Percentiles rank a stretch among this genome's conserved stretches.
Evolutionary conservation across 2,888 invertebrate species (phyloP).

Genomic region (Philonicus albiceps): DNA sequence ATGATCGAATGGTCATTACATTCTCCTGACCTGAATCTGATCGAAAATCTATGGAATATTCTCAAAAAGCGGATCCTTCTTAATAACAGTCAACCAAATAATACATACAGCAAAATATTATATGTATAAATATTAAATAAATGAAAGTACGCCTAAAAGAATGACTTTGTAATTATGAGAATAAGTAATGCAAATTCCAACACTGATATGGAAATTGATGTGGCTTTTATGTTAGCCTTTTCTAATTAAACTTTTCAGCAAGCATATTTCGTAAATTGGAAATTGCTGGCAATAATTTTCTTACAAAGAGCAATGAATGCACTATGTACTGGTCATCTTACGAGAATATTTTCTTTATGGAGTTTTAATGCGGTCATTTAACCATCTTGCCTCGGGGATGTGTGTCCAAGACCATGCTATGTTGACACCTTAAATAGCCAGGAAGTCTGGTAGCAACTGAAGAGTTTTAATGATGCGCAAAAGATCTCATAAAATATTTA

Average conservation of each 20-base stretch:
- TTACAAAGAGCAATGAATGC: not conserved
- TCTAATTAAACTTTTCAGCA: not conserved
- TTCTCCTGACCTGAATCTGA: too few relatives aligned
- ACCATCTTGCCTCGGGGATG: not conserved
- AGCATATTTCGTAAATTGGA: not conserved
- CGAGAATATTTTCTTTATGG: not conserved
- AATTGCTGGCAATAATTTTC: not conserved
- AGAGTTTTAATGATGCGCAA: not conserved
- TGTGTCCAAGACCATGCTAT: not conserved
- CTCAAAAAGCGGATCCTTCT: too few relatives aligned
- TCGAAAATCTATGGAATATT: too few relatives aligned
- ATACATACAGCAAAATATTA: too few relatives aligned
- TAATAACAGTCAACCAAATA: too few relatives aligned
- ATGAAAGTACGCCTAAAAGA: too few relatives aligned
- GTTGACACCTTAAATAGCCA: not conserved
- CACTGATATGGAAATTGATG: not conserved
- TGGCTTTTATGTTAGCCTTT: not conserved
- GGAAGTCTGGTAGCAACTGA: not conserved
- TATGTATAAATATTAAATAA: too few relatives aligned
- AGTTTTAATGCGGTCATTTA: not conserved
- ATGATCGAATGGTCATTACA: too few relatives aligned
- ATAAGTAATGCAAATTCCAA: too few relatives aligned
- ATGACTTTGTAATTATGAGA: too few relatives aligned
- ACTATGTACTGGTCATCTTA: not conserved
- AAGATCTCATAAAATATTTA: not conserved